Evolutionary conservation across 2,797 vertebrate species (phyloP).

Genomic region (Channallabes apus): DNA sequence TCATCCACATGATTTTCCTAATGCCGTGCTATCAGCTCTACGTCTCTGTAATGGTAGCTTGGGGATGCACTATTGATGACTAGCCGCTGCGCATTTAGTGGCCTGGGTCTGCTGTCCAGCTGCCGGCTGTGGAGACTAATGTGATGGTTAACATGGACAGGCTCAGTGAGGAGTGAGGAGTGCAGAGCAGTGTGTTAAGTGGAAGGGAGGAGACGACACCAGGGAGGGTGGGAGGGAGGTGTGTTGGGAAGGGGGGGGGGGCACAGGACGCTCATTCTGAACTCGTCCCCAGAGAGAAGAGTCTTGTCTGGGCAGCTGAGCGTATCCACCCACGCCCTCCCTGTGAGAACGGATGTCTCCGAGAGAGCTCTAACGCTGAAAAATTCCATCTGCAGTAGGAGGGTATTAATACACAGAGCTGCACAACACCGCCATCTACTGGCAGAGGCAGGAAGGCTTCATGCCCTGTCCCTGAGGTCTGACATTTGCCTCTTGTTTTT

Average conservation of each 20-base stretch:
- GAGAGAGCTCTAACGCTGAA: slow-evolving; percentile 34
- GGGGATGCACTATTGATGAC: slow-evolving; percentile 35
- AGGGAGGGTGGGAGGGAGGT: neutral
- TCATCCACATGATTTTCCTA: neutral
- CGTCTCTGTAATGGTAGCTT: slow-evolving; percentile 9
- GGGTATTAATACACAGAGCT: slow-evolving; percentile 38
- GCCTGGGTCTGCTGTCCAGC: slow-evolving; percentile 30
- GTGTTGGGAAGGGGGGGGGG: neutral
- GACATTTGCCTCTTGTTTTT: neutral
- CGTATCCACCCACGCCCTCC: slow-evolving; percentile 32
- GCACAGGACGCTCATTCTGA: slow-evolving; percentile 26
- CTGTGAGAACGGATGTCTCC: slow-evolving; percentile 14
- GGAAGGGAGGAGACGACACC: slow-evolving; percentile 44
- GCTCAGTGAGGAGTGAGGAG: slow-evolving; percentile 50
- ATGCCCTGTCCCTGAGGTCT: neutral
- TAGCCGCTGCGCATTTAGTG: slow-evolving; percentile 29
- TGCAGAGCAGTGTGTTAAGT: slow-evolving; percentile 47
- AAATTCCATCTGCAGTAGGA: slow-evolving; percentile 32
- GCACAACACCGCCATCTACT: slow-evolving; percentile 60
- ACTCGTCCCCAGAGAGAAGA: slow-evolving; percentile 36
- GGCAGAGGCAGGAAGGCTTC: slow-evolving; percentile 50
- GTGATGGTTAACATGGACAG: slow-evolving; percentile 50
- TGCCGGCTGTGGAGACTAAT: slow-evolving; percentile 30
- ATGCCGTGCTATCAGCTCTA: slow-evolving; percentile 15
- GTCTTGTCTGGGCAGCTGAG: slow-evolving; percentile 47